phyloP scores from a whole-genome alignment of 2,113 vertebrate genomes.

The Rattus norvegicus region DNA sequence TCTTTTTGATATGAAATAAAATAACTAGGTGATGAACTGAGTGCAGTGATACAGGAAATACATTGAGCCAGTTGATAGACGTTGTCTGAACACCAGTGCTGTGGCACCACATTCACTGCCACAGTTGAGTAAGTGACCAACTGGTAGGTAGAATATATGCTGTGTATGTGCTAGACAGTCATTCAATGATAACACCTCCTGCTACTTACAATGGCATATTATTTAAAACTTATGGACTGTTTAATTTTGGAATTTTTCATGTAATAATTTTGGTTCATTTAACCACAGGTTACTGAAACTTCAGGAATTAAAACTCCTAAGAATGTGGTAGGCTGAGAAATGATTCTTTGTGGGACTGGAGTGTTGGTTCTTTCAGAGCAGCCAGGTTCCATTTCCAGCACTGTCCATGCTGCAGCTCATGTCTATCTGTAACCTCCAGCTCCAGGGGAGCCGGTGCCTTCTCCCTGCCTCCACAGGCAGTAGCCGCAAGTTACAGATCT shows the following conservation, averaged over 20 bases:
- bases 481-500: background rate
- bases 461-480: background rate
- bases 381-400: too few relatives aligned
- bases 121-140: background rate
- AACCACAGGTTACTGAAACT: background rate
- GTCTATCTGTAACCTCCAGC: background rate
- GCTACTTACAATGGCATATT: background rate
- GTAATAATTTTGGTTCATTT: background rate
- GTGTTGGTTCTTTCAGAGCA: background rate
- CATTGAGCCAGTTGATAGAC: background rate
- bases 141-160: too few relatives aligned
- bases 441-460: background rate
- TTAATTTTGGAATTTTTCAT: constrained; percentile 2
- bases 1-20: background rate
- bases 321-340: background rate
- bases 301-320: constrained; percentile 13
- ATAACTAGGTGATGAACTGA: background rate
- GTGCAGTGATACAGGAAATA: background rate
- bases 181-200: background rate
- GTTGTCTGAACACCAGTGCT: background rate
- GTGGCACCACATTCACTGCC: background rate
- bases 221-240: background rate
- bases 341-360: background rate
- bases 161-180: background rate
- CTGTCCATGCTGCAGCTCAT: background rate